Conservation (phyloP, 2,113 vertebrate genomes). For the Catharus minimus region DNA sequence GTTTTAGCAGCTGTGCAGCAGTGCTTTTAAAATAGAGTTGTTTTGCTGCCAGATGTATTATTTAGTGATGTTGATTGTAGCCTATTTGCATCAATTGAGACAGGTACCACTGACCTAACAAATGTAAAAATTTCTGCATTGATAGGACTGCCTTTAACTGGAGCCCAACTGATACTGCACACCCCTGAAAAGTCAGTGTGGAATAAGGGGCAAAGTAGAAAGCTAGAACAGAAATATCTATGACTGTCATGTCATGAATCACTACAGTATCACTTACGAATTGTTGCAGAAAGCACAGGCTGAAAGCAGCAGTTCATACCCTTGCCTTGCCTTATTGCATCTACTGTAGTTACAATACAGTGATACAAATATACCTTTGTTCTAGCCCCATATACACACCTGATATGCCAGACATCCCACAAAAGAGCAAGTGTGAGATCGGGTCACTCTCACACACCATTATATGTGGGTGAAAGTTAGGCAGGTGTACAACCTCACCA, state of each 20-base stretch:
- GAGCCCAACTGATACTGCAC: not conserved
- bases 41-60: not conserved
- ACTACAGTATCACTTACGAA: not conserved
- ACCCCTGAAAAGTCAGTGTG: not conserved
- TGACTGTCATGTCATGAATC: not conserved
- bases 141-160: not conserved
- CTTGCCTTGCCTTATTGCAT: not conserved
- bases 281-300: not conserved
- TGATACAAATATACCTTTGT: not conserved
- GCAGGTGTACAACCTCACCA: not conserved
- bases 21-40: not conserved
- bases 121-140: not conserved
- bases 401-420: not conserved
- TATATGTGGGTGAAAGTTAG: not conserved
- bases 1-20: not conserved
- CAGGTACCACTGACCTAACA: not conserved
- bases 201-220: not conserved
- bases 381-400: not conserved
- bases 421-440: not conserved
- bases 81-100: not conserved
- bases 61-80: not conserved
- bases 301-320: not conserved
- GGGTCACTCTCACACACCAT: not conserved
- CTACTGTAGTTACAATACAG: not conserved
- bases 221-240: not conserved